A percentile compares a stretch with the other conserved stretches of the same genome.
phyloP scores from a whole-genome alignment of 2,113 vertebrate genomes.

The Sturnus vulgaris region DNA sequence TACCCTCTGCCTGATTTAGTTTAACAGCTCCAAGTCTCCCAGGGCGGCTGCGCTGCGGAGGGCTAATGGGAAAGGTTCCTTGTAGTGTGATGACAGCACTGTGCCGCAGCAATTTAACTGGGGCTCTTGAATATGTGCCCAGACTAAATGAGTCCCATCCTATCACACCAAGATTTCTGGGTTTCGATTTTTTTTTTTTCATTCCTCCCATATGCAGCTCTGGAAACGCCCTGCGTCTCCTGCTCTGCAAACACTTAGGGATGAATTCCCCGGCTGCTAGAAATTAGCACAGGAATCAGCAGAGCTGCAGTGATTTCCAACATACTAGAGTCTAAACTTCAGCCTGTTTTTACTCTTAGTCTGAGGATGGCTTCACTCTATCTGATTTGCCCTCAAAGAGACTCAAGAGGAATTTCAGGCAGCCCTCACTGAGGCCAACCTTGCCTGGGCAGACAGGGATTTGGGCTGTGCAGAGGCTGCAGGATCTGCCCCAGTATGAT shows the following conservation, averaged over 20 bases:
- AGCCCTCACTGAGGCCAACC: background rate
- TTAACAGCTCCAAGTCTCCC: background rate
- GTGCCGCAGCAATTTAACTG: background rate
- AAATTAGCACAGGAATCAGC: background rate
- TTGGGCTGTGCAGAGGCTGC: background rate
- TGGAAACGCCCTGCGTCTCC: fast-evolving
- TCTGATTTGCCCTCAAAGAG: background rate
- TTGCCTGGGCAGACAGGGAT: background rate
- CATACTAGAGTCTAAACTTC: background rate
- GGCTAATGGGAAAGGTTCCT: background rate
- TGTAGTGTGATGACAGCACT: background rate
- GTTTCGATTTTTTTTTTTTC: background rate
- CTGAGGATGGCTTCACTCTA: background rate
- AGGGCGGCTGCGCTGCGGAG: fast-evolving
- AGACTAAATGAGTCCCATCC: constrained; percentile 27
- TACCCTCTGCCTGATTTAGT: constrained; percentile 49
- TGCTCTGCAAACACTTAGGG: background rate
- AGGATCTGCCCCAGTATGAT: background rate
- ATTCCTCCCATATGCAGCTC: background rate
- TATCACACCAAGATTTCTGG: background rate
- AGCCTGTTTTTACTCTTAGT: background rate
- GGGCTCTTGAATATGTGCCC: constrained; percentile 15
- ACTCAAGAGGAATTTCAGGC: background rate
- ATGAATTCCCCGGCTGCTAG: background rate
- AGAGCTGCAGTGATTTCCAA: background rate